Conservation (phyloP, 1,140 invertebrate genomes). For the Cyrtorhinus lividipennis region DNA sequence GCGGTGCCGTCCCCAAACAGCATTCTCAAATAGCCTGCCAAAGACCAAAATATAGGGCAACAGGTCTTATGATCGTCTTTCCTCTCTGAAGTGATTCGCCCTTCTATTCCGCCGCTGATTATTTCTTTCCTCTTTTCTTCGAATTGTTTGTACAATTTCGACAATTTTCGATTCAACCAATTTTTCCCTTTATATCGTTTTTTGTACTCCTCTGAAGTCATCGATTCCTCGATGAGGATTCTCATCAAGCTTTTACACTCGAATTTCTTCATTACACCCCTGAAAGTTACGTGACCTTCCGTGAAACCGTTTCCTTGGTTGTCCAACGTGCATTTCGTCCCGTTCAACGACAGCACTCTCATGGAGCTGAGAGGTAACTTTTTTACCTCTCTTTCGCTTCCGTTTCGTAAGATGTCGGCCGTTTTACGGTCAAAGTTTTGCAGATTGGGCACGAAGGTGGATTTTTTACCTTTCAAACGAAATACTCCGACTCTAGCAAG, state of each 20-base stretch:
- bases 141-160: not conserved
- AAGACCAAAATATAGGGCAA: not conserved
- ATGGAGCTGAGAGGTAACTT: not conserved
- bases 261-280: not conserved
- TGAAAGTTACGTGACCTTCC: not conserved
- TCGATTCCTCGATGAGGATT: not conserved
- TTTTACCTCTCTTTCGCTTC: not conserved
- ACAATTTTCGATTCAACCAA: not conserved
- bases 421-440: not conserved
- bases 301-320: not conserved
- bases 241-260: not conserved
- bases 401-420: not conserved
- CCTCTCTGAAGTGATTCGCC: not conserved
- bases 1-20: not conserved
- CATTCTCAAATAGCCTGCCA: not conserved
- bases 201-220: not conserved
- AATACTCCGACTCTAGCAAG: no score
- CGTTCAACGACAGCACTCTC: no score
- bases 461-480: no score
- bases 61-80: not conserved
- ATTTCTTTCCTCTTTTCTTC: not conserved
- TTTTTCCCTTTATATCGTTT: not conserved
- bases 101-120: not conserved
- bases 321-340: not conserved
- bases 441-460: not conserved